Conservation (phyloP, 2,113 vertebrate species). For the Hippocampus abdominalis region DNA sequence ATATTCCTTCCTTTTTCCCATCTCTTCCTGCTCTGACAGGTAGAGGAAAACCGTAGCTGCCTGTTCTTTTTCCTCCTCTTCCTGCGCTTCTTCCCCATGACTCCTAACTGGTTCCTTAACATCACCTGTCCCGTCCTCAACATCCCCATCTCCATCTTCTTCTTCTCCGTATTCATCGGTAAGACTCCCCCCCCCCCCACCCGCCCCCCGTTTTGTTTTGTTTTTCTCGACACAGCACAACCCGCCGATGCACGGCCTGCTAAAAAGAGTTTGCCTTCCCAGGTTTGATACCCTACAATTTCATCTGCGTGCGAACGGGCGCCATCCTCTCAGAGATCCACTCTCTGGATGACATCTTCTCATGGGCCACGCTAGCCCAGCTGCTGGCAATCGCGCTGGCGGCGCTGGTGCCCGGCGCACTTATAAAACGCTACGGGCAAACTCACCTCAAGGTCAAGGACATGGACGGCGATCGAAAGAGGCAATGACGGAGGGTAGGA, state of each 20-base stretch:
- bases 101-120: conserved; percentile 98
- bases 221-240: not conserved
- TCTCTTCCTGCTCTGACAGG: conserved; percentile 60
- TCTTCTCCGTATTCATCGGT: conserved; percentile 93
- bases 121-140: conserved; percentile 92
- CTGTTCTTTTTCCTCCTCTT: conserved; percentile 96
- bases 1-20: not conserved
- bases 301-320: conserved; percentile 94
- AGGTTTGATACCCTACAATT: conserved; percentile 97
- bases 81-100: conserved; percentile 95
- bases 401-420: conserved; percentile 85
- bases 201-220: too few relatives aligned
- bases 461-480: conserved; percentile 71
- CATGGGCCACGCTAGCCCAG: conserved; percentile 84
- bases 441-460: conserved; percentile 73
- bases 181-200: conserved; percentile 52
- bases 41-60: conserved; percentile 88
- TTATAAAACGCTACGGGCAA: conserved; percentile 83
- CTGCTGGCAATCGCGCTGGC: conserved; percentile 84
- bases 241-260: not conserved
- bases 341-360: conserved; percentile 92
- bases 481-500: conserved; percentile 26
- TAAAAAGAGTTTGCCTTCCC: not conserved
- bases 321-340: conserved; percentile 88
- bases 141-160: conserved; percentile 88